These are phyloP conservation scores for Amphimedon queenslandica DNA, from an alignment of 37 sponge, comb jelly and placozoan species.

Conservation along the genomic window DNA sequence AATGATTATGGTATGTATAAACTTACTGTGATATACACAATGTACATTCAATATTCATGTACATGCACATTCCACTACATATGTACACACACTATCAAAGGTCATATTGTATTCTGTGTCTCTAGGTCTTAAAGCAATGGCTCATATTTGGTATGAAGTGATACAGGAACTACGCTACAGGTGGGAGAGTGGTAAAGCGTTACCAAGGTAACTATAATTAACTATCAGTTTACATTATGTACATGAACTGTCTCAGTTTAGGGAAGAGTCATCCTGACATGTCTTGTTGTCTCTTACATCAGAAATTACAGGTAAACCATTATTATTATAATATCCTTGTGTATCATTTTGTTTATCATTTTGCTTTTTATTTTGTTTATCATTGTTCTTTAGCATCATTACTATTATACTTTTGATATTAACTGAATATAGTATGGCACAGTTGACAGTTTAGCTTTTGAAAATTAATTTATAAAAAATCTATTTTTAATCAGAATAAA, in stretches of 20 bases:
- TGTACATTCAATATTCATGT: not conserved
- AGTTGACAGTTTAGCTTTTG: too few relatives aligned
- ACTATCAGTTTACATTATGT: not conserved
- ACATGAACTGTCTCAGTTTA: constrained; percentile 15
- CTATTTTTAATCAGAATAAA: too few relatives aligned
- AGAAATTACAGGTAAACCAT: constrained; percentile 74
- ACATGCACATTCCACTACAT: not conserved
- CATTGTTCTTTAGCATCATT: too few relatives aligned
- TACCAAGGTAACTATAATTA: constrained; percentile 39
- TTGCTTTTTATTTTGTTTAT: too few relatives aligned
- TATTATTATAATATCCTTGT: not conserved
- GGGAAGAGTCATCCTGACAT: constrained; percentile 64
- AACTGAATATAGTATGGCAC: too few relatives aligned
- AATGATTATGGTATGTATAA: constrained; percentile 38
- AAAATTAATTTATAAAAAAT: too few relatives aligned
- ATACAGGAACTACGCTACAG: constrained; percentile 71
- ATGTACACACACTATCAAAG: not conserved
- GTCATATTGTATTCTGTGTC: too few relatives aligned
- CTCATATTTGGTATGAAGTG: constrained; percentile 81
- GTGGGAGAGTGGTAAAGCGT: constrained; percentile 73
- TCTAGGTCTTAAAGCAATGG: constrained; percentile 62
- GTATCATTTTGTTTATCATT: not conserved
- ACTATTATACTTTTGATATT: too few relatives aligned
- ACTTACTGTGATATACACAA: not conserved
- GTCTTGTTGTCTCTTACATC: constrained; percentile 72